A percentile compares a stretch with the other conserved stretches of the same genome.
Evolutionary conservation across 2,113 vertebrate genomes (phyloP).

Genomic region (Tapirus terrestris): DNA sequence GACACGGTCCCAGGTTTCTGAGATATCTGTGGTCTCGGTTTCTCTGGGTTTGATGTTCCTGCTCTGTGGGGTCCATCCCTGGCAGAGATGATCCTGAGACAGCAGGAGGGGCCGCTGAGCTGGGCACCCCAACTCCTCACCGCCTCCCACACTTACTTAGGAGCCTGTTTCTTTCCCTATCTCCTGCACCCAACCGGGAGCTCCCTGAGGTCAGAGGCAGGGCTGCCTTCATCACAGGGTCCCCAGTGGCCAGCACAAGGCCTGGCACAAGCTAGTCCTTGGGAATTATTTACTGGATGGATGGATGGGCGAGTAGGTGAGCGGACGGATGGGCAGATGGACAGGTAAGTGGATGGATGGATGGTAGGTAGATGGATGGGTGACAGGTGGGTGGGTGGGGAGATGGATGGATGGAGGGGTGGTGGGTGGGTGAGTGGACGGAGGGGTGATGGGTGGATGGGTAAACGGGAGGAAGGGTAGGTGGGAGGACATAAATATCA

Average conservation of each 20-base stretch:
- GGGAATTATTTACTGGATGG: background rate
- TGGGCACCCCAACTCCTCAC: background rate
- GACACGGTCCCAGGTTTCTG: background rate
- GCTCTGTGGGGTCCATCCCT: background rate
- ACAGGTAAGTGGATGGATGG: background rate
- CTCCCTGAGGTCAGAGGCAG: background rate
- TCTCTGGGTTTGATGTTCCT: background rate
- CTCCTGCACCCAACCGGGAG: background rate
- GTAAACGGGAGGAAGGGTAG: background rate
- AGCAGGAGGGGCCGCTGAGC: too few species aligned
- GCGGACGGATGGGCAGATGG: background rate
- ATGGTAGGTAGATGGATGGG: too few species aligned
- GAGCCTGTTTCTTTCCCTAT: background rate
- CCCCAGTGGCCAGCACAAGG: background rate
- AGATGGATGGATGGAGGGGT: fast-evolving
- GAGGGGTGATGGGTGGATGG: fast-evolving
- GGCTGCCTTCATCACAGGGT: background rate
- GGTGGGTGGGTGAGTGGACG: background rate
- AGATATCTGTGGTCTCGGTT: background rate
- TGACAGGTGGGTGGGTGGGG: background rate
- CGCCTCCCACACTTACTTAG: background rate
- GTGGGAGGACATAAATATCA: background rate
- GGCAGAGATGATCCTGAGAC: background rate
- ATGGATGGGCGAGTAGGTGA: background rate
- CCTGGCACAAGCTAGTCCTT: background rate